phyloP scores from a whole-genome alignment of 1,140 invertebrate species.

The Argopecten irradians region DNA sequence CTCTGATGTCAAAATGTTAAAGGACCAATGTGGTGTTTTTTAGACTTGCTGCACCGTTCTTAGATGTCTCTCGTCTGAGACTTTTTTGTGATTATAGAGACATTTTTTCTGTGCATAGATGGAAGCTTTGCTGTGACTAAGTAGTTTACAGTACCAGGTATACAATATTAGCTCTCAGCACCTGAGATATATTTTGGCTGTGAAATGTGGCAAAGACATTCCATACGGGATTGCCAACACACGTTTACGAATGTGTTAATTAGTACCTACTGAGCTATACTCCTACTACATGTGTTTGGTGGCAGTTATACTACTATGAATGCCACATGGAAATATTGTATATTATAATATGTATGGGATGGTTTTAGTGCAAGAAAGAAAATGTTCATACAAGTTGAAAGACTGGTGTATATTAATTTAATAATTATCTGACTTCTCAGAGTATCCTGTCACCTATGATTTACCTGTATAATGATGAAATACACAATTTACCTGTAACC shows the following conservation, averaged over 20 bases:
- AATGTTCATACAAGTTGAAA: neutral
- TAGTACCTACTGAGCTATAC: neutral
- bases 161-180: neutral
- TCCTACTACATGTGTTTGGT: neutral
- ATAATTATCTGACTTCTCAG: too few species aligned
- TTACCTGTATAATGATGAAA: too few species aligned
- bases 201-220: neutral
- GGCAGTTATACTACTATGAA: neutral
- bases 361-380: neutral
- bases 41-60: neutral
- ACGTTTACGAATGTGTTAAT: neutral
- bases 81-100: neutral
- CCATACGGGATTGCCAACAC: neutral
- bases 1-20: neutral
- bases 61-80: neutral
- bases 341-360: neutral
- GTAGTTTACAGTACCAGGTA: neutral
- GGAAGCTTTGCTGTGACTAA: neutral
- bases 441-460: too few species aligned
- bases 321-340: neutral
- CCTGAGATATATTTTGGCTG: neutral
- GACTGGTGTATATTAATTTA: too few species aligned
- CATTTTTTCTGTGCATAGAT: neutral
- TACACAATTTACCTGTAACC: too few species aligned
- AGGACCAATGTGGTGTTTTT: neutral